Conservation (phyloP, 2,113 vertebrate genomes). For the Psophia crepitans region DNA sequence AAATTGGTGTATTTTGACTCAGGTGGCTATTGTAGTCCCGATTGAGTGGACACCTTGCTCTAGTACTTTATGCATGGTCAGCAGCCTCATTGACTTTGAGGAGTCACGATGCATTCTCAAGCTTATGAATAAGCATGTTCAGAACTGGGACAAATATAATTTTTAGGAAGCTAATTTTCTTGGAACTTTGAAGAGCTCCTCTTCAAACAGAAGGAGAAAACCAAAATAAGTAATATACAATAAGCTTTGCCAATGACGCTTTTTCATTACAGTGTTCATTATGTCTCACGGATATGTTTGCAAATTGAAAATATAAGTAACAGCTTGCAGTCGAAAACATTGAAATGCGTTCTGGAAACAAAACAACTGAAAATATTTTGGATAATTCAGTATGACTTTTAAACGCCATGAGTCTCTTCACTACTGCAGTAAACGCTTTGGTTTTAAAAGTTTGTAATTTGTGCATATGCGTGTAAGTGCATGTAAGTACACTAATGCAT, state of each 20-base stretch:
- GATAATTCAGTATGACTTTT: neutral
- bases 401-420: neutral
- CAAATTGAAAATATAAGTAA: neutral
- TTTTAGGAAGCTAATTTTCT: neutral
- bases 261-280: neutral
- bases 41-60: neutral
- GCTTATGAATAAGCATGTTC: neutral
- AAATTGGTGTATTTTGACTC: neutral
- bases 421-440: neutral
- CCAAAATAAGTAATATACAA: neutral
- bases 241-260: neutral
- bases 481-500: accelerated
- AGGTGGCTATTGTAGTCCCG: accelerated
- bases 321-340: neutral
- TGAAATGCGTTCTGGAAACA: neutral
- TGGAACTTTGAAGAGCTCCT: too few relatives aligned
- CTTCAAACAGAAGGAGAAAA: neutral
- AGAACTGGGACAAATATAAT: neutral
- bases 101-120: neutral
- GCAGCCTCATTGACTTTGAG: neutral
- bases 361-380: neutral
- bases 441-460: neutral
- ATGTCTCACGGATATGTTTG: neutral
- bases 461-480: neutral
- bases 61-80: neutral